Evolutionary conservation across 2,797 vertebrate genomes (phyloP).

Genomic region (Columba guinea): DNA sequence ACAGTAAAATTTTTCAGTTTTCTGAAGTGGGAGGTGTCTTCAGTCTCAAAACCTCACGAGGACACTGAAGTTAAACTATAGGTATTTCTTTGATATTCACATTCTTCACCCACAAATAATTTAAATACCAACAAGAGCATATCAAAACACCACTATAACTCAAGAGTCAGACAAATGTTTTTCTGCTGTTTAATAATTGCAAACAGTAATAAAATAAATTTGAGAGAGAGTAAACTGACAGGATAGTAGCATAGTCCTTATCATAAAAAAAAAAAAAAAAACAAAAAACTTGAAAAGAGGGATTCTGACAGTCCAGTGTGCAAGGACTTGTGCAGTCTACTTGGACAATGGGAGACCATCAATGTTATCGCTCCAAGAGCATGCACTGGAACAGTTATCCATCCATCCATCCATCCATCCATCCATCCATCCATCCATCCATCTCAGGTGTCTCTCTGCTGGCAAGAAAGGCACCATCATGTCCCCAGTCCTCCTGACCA

Average conservation of each 20-base stretch:
- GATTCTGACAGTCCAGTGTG: not conserved
- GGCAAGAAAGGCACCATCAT: not conserved
- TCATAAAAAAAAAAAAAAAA: not conserved
- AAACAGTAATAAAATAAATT: not conserved
- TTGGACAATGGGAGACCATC: rapidly evolving
- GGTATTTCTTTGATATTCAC: not conserved
- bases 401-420: too few relatives aligned
- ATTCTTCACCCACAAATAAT: not conserved
- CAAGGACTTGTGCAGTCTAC: not conserved
- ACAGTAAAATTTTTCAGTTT: not conserved
- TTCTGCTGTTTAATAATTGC: not conserved
- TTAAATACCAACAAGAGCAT: not conserved
- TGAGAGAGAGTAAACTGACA: not conserved
- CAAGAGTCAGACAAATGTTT: not conserved
- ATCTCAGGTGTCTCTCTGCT: not conserved
- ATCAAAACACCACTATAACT: not conserved
- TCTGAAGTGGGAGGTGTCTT: not conserved
- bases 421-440: too few relatives aligned
- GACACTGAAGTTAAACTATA: not conserved
- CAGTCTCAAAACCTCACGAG: not conserved
- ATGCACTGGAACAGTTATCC: too few relatives aligned
- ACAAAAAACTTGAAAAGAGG: not conserved
- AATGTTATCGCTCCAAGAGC: rapidly evolving
- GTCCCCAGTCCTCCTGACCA: not conserved
- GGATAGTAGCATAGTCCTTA: not conserved